Base-by-base conservation (phyloP, 1,140 invertebrate genomes). In the Scaptomyza hsui region DNA sequence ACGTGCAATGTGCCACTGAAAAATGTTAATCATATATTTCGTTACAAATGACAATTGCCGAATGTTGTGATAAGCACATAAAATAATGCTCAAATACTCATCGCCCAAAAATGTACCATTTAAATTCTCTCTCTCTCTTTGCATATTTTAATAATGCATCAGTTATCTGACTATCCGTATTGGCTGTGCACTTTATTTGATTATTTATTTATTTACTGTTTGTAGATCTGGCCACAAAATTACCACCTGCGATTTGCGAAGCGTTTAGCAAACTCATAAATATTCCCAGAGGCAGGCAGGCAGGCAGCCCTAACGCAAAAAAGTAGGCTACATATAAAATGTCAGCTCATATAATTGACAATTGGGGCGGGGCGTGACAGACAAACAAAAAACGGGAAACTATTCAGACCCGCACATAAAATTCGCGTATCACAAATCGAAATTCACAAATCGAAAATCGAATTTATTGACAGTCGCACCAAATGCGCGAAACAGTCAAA, bases 401-500 rank as follows among this genome's bases (percentile, higher is more conserved):
- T 79, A 71, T 62, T 60, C 45, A 6, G 62, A 6, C 62, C 63
- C 64, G 67, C 65, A 76, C 75, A 86, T 80, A 86, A 65, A 71
- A 71, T 65, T 55, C 42, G 44, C 37, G 56, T 45, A 59, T 71
- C 61, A 39, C 42, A 79, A 83, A 83, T 80, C 72, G 81, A 86
- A 83, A 85, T 86, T 85, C 81, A 39, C 42, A 79, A 83, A 83
- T 80, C 72, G 81, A 86, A 83, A 85, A 85, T 85, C 81, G 82
- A 86, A 86, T 86, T 86, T 86, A 86, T 86, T 88, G 81, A 81
- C 81, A 86, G 70, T 55, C 70, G 73, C 76, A 45, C 19, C 72
- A 86, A 85, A 85, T 85, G 82, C 53, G 42, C 59, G 63, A 75
- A 77, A 86, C 64, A 75, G 69, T 79, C 82, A 78, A 83, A 75